Conservation (phyloP, 2,113 vertebrate species). For the Telmatochromis brichardi region DNA sequence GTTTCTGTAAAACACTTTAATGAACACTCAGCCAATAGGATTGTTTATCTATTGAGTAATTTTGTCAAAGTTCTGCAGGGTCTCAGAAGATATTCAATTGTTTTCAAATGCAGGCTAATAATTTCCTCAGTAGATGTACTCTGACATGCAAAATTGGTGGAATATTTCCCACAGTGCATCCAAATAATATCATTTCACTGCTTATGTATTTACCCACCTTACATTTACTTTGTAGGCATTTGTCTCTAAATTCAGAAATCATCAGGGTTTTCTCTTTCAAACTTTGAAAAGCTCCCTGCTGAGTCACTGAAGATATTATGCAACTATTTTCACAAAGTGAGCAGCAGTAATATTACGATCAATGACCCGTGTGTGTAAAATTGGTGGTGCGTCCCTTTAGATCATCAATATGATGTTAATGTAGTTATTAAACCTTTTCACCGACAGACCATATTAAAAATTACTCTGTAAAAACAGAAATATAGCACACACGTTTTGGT, state of each 20-base stretch:
- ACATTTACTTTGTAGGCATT: background rate
- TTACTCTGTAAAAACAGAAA: background rate
- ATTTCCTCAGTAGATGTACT: background rate
- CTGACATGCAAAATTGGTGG: background rate
- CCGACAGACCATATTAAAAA: background rate
- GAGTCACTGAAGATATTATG: background rate
- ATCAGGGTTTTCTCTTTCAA: background rate
- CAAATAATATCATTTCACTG: background rate
- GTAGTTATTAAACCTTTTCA: background rate
- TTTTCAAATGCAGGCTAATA: background rate
- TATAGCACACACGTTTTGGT: background rate
- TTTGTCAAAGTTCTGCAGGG: background rate
- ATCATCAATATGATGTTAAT: background rate
- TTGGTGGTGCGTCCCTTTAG: background rate
- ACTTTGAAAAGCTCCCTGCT: background rate
- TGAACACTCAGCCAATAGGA: background rate
- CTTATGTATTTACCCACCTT: background rate
- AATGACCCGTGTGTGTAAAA: background rate
- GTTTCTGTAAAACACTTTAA: background rate
- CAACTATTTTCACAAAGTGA: background rate
- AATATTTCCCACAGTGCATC: background rate
- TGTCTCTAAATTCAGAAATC: background rate
- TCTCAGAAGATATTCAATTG: background rate
- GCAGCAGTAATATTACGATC: background rate
- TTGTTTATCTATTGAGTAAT: background rate